Evolutionary conservation across 2,888 invertebrate genomes (phyloP), one percentile per base, ranked within the genome.

Genomic region (Selenia dentaria): DNA sequence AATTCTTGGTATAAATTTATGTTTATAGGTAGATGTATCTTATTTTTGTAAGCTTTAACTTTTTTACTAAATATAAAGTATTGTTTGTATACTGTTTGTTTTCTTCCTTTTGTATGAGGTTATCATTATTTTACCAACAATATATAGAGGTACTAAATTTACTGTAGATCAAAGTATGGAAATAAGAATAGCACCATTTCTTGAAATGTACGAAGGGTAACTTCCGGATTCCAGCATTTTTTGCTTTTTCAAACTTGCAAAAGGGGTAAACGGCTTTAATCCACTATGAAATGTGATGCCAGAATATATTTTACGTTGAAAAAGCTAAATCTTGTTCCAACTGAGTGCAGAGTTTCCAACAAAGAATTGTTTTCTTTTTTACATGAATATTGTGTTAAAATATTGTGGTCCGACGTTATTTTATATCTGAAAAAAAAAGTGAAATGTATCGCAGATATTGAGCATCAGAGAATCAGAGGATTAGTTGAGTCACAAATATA

Each of bases 231-330:
- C 43, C 46, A 44, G 31, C 54, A 52, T 58, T 48, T 54, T 48
- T 35, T 54, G 34, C 50, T 58, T 51, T 55, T 41, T 41, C 51
- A 36, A 53, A 50, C 50, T 53, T 41, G 52, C 52, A 51, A 54
- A 56, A 61, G 8, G 56, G 59, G 54, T 55, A 57, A 59, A 58
- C 52, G 37, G 52, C 56, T 51, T 54, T 42, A 54, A 51, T 53
- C 49, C 41, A 48, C 45, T 54, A 55, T 51, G 51, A 60, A 56
- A 56, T 57, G 57, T 54, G 57, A 58, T 48, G 51, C 43, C 37
- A 55, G 51, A 48, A 53, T 52, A 57, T 44, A 39, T 52, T 57
- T 57, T 59, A 31, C 43, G 39, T 50, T 45, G 42, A 34, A 50
- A 56, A 52, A 54, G 51, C 56, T 54, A 52, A 56, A 50, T 50